Conservation (phyloP, 2,113 vertebrate species). For the Carassius gibelio region DNA sequence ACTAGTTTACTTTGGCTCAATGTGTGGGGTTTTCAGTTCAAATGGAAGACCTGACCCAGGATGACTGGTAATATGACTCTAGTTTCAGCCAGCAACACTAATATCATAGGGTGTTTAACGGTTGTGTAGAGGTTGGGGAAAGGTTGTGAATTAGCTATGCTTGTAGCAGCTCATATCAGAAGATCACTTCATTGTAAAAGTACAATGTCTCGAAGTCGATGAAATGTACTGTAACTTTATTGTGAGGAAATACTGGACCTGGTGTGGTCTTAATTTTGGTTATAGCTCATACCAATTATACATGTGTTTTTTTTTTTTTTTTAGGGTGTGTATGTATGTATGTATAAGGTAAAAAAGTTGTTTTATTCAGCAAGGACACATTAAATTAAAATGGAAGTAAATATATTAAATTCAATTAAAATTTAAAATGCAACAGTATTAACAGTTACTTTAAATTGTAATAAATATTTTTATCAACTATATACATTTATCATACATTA, state of each 20-base stretch:
- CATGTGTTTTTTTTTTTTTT: no score
- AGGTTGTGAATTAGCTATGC: background rate
- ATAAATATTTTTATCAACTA: background rate
- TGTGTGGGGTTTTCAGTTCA: constrained; percentile 47
- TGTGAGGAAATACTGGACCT: background rate
- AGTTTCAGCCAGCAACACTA: constrained; percentile 19
- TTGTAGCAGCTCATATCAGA: background rate
- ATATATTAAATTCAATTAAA: no score
- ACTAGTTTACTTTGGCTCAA: constrained; percentile 59
- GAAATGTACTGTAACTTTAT: no score
- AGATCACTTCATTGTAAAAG: background rate
- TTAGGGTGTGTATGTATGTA: no score
- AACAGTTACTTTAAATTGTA: no score
- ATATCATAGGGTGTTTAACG: constrained; percentile 51
- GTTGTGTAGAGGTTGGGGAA: background rate
- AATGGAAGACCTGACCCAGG: constrained; percentile 61
- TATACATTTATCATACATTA: no score
- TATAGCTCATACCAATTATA: background rate
- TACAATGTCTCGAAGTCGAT: background rate
- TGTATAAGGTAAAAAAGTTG: no score
- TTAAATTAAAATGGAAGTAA: no score
- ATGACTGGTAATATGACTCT: constrained; percentile 57
- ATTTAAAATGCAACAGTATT: no score
- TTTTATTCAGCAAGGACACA: no score
- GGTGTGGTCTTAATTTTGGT: background rate